These are phyloP conservation scores for Muschampia plurimacula DNA, from an alignment of 2,888 invertebrate genomes.

Conservation along the genomic window DNA sequence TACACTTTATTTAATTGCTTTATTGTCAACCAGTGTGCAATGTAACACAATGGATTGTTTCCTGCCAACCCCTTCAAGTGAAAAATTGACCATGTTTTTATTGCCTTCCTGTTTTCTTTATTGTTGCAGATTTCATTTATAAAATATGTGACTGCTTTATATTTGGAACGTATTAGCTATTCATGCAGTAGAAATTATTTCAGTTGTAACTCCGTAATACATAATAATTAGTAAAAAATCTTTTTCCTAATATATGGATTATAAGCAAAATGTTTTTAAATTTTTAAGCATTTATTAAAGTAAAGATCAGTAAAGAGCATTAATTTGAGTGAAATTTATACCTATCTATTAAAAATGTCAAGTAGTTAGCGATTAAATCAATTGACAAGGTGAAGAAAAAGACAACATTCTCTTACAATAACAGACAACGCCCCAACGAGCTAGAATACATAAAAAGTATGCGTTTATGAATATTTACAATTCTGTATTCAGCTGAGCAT, in stretches of 20 bases:
- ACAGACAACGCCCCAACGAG: conserved; percentile 16
- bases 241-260: not conserved
- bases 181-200: not conserved
- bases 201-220: not conserved
- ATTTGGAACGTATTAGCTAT: not conserved
- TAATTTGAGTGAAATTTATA: not conserved
- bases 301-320: not conserved
- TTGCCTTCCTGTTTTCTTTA: conserved; percentile 26
- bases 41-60: conserved; percentile 41
- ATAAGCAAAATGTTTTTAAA: not conserved
- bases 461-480: conserved; percentile 24
- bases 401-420: not conserved
- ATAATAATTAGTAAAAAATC: not conserved
- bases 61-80: conserved; percentile 35
- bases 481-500: conserved; percentile 48
- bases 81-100: conserved; percentile 21
- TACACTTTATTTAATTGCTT: conserved; percentile 50
- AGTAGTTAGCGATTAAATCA: not conserved
- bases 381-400: conserved; percentile 9
- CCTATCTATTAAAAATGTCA: not conserved
- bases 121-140: not conserved
- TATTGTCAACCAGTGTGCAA: conserved; percentile 42
- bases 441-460: conserved; percentile 26
- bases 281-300: not conserved
- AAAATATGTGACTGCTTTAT: not conserved